Evolutionary conservation across 2,797 vertebrate genomes (phyloP).

Genomic region (Sciaenops ocellatus): DNA sequence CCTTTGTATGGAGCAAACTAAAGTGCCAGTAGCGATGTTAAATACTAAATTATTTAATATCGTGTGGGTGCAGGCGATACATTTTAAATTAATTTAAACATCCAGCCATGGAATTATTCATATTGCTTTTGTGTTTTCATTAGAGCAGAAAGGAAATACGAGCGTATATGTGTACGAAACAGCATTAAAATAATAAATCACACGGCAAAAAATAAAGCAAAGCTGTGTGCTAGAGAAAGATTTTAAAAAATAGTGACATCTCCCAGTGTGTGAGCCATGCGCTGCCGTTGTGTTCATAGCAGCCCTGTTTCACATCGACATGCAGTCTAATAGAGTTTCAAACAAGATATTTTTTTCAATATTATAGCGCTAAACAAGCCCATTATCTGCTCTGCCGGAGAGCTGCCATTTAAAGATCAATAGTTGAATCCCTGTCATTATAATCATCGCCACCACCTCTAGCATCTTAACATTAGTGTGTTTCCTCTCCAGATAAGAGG

Average conservation of each 20-base stretch:
- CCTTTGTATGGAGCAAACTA: constrained; percentile 23
- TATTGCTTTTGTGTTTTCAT: background rate
- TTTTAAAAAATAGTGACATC: constrained; percentile 6
- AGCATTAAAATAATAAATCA: background rate
- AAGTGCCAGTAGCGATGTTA: constrained; percentile 20
- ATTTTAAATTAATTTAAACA: constrained; percentile 36
- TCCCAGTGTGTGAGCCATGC: constrained; percentile 8
- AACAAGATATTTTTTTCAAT: constrained; percentile 20
- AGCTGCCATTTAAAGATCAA: constrained; percentile 50
- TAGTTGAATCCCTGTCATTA: constrained; percentile 49
- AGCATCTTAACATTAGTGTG: constrained; percentile 28
- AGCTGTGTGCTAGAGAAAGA: background rate
- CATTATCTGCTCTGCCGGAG: constrained; percentile 43
- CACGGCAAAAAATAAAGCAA: background rate
- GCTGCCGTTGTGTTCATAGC: constrained; percentile 5
- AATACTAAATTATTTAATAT: constrained; percentile 52
- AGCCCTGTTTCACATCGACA: constrained; percentile 1
- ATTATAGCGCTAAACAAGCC: constrained; percentile 38
- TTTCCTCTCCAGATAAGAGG: constrained; percentile 52
- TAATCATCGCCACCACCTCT: constrained; percentile 39
- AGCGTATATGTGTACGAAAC: background rate
- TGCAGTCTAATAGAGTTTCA: constrained; percentile 19
- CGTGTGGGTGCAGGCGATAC: background rate
- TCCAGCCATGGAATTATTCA: background rate
- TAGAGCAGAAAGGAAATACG: constrained; percentile 4